Evolutionary conservation across 2,113 vertebrate genomes (phyloP), one percentile per base, ranked within the genome.

Genomic region (Tautogolabrus adspersus): DNA sequence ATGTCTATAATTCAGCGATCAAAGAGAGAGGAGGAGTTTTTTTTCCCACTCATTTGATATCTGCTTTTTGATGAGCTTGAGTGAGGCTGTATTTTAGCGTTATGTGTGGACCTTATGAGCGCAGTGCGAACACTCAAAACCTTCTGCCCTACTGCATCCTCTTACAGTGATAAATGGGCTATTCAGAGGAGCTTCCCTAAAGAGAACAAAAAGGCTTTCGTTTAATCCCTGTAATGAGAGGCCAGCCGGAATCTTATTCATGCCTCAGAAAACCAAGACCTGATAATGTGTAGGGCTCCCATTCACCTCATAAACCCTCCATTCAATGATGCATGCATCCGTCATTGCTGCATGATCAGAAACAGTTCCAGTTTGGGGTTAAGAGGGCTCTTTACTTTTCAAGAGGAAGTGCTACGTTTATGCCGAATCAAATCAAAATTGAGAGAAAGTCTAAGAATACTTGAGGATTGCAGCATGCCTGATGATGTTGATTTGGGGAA

Each of bases 161-260:
- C 73, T 85, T 68, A 55, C 42, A 15, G 23, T 71, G 49, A 85
- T 71, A 65, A 87, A 60, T 46, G 51, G 42, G 66, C 58, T 81
- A 68, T 83, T 82, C 72, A 74, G 77, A 23, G 18, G 81, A 59
- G 62, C 67, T 58, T 55, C 74, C 63, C 51, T 49, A 16, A 81
- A 72, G 42, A 66, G 55, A 87, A 72, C 44, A 86, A 75, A 26
- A 71, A 71, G 55, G 52, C 54, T 85, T 66, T 83, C 59, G 82
- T 89, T 85, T 92, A 70, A 91, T 88, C 69, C 73, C 49, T 42
- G 37, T 77, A 87, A 90, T 88, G 67, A 86, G 58, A 85, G 12
- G 71, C 34, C 77, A 66, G 51, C n/a, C 12, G 70, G 37, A 46
- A 63, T 68, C 47, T 66, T 38, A 82, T 46, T 44, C 34, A 44